phyloP scores from a whole-genome alignment of 1,140 invertebrate genomes.

The Eueides isabella region DNA sequence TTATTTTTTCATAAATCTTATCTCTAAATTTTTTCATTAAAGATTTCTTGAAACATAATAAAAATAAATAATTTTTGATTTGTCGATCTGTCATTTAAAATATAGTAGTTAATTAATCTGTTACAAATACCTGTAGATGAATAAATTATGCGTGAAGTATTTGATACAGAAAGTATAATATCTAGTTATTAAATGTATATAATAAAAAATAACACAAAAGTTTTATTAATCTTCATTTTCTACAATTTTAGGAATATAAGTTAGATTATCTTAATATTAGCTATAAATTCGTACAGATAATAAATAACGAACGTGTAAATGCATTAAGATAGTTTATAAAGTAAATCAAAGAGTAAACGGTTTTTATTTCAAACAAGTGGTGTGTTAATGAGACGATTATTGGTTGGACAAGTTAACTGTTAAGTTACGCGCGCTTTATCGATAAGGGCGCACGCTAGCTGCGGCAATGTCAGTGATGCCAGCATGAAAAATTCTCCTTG shows the following conservation, averaged over 20 bases:
- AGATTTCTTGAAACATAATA: no score
- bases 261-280: background rate
- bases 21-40: no score
- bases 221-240: no score
- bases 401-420: conserved; percentile 48
- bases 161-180: no score
- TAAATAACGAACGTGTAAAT: background rate
- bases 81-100: no score
- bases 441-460: conserved; percentile 57
- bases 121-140: no score
- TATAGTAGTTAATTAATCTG: no score
- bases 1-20: no score
- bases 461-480: conserved; percentile 48
- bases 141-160: no score
- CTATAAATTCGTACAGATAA: background rate
- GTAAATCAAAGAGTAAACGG: conserved; percentile 25
- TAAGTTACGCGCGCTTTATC: conserved; percentile 57
- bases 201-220: no score
- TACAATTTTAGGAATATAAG: background rate
- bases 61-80: no score
- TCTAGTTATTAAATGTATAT: no score
- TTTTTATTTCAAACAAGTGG: conserved; percentile 41
- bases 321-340: background rate
- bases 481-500: background rate
- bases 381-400: conserved; percentile 45